Evolutionary conservation across 2,113 vertebrate genomes (phyloP), one percentile per base, ranked within the genome.

Genomic region (Pao palembangensis): DNA sequence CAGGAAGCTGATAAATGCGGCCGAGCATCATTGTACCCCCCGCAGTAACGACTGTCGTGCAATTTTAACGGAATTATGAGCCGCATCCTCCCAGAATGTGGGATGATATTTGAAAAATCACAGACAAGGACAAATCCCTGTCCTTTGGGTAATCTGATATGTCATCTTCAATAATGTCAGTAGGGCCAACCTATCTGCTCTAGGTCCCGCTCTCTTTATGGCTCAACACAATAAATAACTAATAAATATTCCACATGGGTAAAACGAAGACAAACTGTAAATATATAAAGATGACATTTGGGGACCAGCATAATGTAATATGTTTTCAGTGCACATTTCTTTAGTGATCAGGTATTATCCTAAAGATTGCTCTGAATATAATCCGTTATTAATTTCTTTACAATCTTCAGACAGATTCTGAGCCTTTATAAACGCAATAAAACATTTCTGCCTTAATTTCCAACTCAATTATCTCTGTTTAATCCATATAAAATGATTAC

Each of bases 41-140:
- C 11, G 34, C 34, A 38, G 34, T 38, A 11, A 38, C 34, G 34
- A 38, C 34, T 11, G 34, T 38, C 8, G 8, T 38, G 34, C 34
- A 38, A 38, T 61, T 55, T 23, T 54, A 72, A 58, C 23, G 11
- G 1, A 62, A 58, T 48, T 55, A 41, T 17, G 51, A 69, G 19
- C 55, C 1, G 25, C 21, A 51, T 43, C 52, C 48, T 14, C 6
- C 1, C 41, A 60, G 58, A 69, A 73, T 16, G 53, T 25, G 75
- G 78, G 77, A 81, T 80, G 69, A 84, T 38, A 78, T 64, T 83
- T 75, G 46, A 81, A 75, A 84, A 83, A 86, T 89, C 76, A 75
- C 21, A 79, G 88, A 85, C 92, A 96, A 95, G 93, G 93, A 92
- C 93, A 93, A 94, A 94, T 89, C 88, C 69, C 77, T 86, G 87